Evolutionary conservation across 1,140 invertebrate genomes (phyloP), one percentile per base, ranked within the genome.

Genomic region (Potamilus streckersoni): DNA sequence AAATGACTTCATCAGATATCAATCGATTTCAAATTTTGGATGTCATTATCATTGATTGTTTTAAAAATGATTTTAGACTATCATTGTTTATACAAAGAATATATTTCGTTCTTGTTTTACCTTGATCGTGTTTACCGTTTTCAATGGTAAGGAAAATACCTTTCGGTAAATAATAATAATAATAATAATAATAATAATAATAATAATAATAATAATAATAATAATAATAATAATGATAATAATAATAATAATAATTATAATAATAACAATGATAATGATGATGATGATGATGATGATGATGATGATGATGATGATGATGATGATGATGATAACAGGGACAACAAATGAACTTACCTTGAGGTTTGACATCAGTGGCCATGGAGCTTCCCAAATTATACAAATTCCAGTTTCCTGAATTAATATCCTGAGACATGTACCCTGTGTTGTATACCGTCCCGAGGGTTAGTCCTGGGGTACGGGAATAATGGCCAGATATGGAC

Each of bases 311-410:
- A 69, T 69, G 55, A 69, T 56, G 68, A 69, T 69, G 68, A 69
- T 69, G 56, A 58, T 57, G 68, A 57, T 69, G 68, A 69, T 58
- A 19, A 49, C 57, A 55, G 57, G 60, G 69, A 58, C 58, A 57
- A 60, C 2, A 58, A 58, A 17, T 58, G 11, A 20, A 69, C 74
- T 76, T 66, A 76, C 74, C 74, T n/a, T 69, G 38, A 31, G 74
- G 74, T 72, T 65, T 38, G 3, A 76, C 62, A 38, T 76, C 74
- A 1, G 74, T 71, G 56, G 38, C 38, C 38, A 71, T 71, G 23
- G 74, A 70, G 60, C 74, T 76, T 23, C 64, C 19, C 16, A 72
- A 69, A 60, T 72, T 76, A 23, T 76, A 38, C 38, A 38, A 70
- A 65, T 76, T 71, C 74, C 74, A 76, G 60, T 55, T 55, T 3